A percentile compares a stretch with the other conserved stretches of the same genome.
Evolutionary conservation across 2,797 vertebrate species (phyloP).

Genomic region (Delichon dasypus): DNA sequence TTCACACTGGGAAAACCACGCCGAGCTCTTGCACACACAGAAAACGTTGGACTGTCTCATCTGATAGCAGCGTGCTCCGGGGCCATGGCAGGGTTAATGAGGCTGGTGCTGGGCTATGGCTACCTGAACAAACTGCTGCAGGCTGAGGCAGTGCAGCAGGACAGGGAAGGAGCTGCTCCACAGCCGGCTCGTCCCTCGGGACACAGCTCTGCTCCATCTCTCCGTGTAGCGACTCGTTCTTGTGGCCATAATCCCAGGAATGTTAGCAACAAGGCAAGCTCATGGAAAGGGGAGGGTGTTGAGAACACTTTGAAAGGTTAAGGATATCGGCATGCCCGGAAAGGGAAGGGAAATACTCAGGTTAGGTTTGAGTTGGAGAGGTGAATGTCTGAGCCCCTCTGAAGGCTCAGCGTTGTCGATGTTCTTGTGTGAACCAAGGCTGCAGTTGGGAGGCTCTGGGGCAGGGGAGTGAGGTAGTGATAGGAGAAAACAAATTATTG

Average conservation of each 20-base stretch:
- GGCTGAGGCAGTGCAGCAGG: background rate
- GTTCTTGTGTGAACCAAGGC: background rate
- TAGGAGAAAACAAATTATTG: background rate
- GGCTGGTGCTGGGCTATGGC: background rate
- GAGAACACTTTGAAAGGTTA: background rate
- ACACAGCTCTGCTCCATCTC: background rate
- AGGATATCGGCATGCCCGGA: background rate
- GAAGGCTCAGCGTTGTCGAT: background rate
- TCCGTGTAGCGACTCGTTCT: background rate
- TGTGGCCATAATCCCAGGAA: background rate
- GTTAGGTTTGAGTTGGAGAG: background rate
- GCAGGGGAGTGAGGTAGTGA: background rate
- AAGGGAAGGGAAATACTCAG: background rate
- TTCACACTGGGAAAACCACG: background rate
- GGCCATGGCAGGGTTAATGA: background rate
- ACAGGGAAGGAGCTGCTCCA: background rate
- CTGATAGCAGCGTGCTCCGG: background rate
- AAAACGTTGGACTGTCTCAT: background rate
- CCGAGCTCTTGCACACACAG: background rate
- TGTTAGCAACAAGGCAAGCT: background rate
- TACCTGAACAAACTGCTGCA: background rate
- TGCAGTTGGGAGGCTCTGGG: background rate
- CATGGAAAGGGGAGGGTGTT: background rate
- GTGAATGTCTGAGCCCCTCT: background rate
- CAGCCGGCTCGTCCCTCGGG: background rate